Base-by-base conservation (phyloP, 2,797 vertebrate genomes). In the Onychomys leucogaster region DNA sequence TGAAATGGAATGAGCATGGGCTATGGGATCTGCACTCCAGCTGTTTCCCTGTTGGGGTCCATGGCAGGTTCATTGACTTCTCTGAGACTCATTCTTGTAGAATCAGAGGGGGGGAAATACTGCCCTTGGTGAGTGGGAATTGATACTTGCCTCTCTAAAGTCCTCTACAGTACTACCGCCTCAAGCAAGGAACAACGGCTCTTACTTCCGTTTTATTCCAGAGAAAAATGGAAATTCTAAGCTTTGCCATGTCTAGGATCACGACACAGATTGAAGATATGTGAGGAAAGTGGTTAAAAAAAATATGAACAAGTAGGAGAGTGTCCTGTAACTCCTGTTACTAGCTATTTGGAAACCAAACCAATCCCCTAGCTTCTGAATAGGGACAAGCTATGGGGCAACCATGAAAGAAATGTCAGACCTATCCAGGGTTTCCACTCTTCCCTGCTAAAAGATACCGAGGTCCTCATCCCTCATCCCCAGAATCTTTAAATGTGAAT, bases 361-460 rank as follows among this genome's bases (percentile, higher is more conserved):
- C 32, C 41, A 85, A 86, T 57, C 89, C 32, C 29, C 32, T 67
- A 43, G 12, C 46, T 88, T 76, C 93, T 63, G 23, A 90, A 61
- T 7, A 80, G n/a, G 86, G 27, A 76, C 17, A 34, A 86, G n/a
- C 49, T 88, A 27, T 43, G 29, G 89, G 57, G 43, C 57, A 69
- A 71, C 63, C 43, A 27, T 41, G 75, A 80, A 87, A 87, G 23
- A 81, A 77, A 80, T 17, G 2, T 9, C 41, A 81, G 52, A 52
- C 23, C 16, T 67, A 2, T 23, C 37, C 55, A 5, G 10, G 34
- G 32, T 37, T 37, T 83, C 52, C 14, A 23, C 21, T 77, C 13
- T 69, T 46, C 59, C 17, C 11, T 14, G 7, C 21, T 2, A 7
- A 82, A 89, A 87, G n/a, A 59, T 11, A 23, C 67, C 25, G 3